Evolutionary conservation across 1,140 invertebrate genomes (phyloP), one percentile per base, ranked within the genome.

Genomic region (Euborellia annulipes): DNA sequence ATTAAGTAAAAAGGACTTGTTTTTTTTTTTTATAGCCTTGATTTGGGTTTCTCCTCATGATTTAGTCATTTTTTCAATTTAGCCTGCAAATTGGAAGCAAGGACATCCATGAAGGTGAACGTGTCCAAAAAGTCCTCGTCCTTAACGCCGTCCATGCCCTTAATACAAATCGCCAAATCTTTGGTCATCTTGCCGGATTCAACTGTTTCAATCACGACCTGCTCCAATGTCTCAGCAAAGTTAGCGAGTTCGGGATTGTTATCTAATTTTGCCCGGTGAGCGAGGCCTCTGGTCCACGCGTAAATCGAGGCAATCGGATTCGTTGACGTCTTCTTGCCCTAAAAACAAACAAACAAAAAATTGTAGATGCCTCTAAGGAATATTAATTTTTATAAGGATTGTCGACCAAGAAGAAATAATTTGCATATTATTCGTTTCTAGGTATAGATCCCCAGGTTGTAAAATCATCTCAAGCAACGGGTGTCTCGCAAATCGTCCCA

Each of bases 221-320:
- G 71, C 58, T 98, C 94, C 22, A 98, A 66, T 20, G 73, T 78
- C 48, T 84, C 68, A 20, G 85, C 78, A 62, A 95, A 97, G 13
- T 76, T 67, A 46, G 72, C 68, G 16, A 97, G 66, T 45, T 69
- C 64, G 16, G 67, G 50, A 56, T 98, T 98, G 36, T 82, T 73
- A 57, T 98, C 94, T 18, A 98, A 65, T 58, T 94, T 91, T 22
- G 90, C 93, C 51, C 94, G 75, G 62, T 97, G 92, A 36, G 83
- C 63, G 1, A 97, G 68, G 39, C 94, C 94, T 54, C 79, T 72
- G 0, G 91, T 93, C 94, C 94, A 98, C 3, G 94, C 94, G 66
- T 95, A 98, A 54, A 98, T 98, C 0, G 91, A 96, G n/a, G 94
- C 90, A 58, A 97, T 95, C 0, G 93, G 85, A 68, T 97, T 98